Evolutionary conservation across 2,113 vertebrate species (phyloP).

Genomic region (Formicarius rufipectus): DNA sequence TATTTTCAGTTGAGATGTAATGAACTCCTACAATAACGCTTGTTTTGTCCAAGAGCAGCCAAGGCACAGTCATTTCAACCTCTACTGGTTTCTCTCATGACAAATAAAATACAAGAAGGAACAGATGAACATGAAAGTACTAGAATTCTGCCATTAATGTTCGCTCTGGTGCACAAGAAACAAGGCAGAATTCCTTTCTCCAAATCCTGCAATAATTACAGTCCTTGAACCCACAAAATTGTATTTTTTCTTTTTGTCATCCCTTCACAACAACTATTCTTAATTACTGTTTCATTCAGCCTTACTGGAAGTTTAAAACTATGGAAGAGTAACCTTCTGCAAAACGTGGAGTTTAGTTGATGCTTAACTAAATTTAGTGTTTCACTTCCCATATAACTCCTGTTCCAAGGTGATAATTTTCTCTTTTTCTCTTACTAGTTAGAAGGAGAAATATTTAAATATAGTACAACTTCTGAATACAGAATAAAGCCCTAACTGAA

Average conservation of each 20-base stretch:
- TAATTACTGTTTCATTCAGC: background rate
- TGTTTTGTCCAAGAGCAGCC: background rate
- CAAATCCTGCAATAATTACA: background rate
- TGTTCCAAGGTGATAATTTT: background rate
- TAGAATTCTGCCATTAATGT: background rate
- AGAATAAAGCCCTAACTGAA: background rate
- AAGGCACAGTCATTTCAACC: background rate
- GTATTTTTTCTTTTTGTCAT: background rate
- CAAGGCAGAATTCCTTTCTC: background rate
- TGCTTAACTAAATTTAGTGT: background rate
- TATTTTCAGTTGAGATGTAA: background rate
- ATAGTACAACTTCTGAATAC: background rate
- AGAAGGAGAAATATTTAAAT: background rate
- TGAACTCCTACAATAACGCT: background rate
- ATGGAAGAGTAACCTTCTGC: background rate
- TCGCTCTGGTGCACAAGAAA: background rate
- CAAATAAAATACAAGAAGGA: background rate
- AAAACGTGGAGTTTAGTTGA: background rate
- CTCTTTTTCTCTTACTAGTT: background rate
- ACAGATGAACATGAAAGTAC: background rate
- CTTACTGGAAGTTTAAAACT: background rate
- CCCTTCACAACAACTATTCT: background rate
- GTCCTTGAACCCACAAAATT: background rate
- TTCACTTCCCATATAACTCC: background rate
- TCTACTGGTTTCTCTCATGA: background rate